These are phyloP conservation scores for Andrena marginata DNA, from an alignment of 2,888 invertebrate genomes.

Conservation along the genomic window DNA sequence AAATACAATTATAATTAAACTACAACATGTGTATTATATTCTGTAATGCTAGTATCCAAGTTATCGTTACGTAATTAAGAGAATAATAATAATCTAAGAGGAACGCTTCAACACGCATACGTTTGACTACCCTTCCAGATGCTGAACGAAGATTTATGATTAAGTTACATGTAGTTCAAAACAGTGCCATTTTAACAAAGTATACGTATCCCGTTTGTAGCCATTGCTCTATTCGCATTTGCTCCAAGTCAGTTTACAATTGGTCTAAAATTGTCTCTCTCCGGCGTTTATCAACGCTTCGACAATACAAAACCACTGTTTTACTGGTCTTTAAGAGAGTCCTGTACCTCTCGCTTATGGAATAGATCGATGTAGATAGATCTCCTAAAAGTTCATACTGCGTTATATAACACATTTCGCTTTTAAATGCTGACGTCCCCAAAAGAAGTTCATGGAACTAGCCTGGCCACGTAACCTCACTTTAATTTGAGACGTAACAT, in stretches of 20 bases:
- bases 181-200: neutral
- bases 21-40: neutral
- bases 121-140: no score
- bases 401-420: neutral
- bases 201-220: neutral
- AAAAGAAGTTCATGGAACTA: neutral
- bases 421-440: no score
- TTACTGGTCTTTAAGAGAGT: constrained; percentile 86
- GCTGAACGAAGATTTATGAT: neutral
- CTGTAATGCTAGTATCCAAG: neutral
- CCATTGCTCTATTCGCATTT: neutral
- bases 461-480: constrained; percentile 24
- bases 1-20: constrained; percentile 34
- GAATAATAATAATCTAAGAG: neutral
- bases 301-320: constrained; percentile 85
- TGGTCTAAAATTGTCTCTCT: neutral
- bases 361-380: constrained; percentile 83
- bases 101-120: neutral
- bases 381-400: constrained; percentile 84
- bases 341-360: constrained; percentile 84
- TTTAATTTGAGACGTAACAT: neutral
- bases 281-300: constrained; percentile 72
- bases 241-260: neutral
- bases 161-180: neutral
- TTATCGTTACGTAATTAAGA: neutral